Conservation (phyloP, 1,140 invertebrate genomes). For the Rhynchophorus ferrugineus region DNA sequence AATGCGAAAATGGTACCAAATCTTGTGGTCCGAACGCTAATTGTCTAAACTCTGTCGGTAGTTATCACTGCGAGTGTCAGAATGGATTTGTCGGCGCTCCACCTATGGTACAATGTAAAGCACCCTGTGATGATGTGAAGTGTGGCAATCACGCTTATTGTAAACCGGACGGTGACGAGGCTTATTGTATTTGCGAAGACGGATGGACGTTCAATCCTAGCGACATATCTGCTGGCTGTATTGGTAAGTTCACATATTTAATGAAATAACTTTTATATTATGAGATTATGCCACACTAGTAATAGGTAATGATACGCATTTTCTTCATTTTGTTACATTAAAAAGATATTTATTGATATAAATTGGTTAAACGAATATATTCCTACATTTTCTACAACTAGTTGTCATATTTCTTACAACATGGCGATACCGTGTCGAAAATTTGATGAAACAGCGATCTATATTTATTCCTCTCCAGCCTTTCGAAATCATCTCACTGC, state of each 20-base stretch:
- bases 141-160: slow-evolving; percentile 84
- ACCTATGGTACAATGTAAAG: slow-evolving; percentile 72
- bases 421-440: no score
- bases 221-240: slow-evolving; percentile 80
- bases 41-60: slow-evolving; percentile 78
- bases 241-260: slow-evolving; percentile 47
- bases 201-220: slow-evolving; percentile 88
- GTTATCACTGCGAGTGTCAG: slow-evolving; percentile 81
- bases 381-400: no score
- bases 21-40: slow-evolving; percentile 71
- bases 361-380: no score
- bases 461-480: no score
- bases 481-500: no score
- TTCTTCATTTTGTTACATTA: no score
- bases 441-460: no score
- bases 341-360: no score
- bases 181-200: slow-evolving; percentile 87
- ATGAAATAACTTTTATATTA: not conserved
- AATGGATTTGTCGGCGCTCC: slow-evolving; percentile 77
- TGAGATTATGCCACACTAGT: no score
- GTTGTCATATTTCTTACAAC: no score
- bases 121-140: slow-evolving; percentile 84
- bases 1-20: slow-evolving; percentile 63
- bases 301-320: no score
- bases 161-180: slow-evolving; percentile 79